Percentiles rank a stretch among this genome's conserved stretches.
phyloP scores from a whole-genome alignment of 2,797 vertebrate species.

The Dicrostonyx torquatus region DNA sequence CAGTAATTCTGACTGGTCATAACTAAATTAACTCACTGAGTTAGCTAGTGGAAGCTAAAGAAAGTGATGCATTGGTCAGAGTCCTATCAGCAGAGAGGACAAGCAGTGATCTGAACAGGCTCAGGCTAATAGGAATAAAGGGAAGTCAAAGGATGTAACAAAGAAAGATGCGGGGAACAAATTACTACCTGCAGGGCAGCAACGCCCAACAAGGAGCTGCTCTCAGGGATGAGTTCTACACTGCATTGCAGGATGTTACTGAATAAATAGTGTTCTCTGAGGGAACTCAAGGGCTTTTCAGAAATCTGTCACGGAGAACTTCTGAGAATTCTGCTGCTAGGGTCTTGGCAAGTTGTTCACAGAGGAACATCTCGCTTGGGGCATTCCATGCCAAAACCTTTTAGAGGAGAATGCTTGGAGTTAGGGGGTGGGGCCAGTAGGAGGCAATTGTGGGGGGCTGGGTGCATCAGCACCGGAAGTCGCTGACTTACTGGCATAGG shows the following conservation, averaged over 20 bases:
- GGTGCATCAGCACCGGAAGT: background rate
- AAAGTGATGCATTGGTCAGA: background rate
- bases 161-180: background rate
- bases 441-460: background rate
- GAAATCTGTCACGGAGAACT: background rate
- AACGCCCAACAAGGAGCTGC: background rate
- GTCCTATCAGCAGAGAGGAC: constrained; percentile 24
- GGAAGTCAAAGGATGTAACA: background rate
- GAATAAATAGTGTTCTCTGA: background rate
- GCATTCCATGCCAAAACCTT: background rate
- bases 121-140: background rate
- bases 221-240: background rate
- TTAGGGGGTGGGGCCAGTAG: background rate
- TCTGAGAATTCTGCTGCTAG: background rate
- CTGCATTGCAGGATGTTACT: too few relatives aligned
- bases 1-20: constrained; percentile 1
- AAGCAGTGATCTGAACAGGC: background rate
- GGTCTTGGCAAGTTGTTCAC: background rate
- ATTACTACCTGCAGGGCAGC: background rate
- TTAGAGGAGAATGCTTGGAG: background rate
- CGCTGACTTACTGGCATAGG: background rate
- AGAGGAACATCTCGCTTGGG: background rate
- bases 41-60: background rate
- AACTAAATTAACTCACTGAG: constrained; percentile 53
- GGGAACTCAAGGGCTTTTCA: background rate